A percentile compares a stretch with the other conserved stretches of the same genome.
phyloP scores from a whole-genome alignment of 53 echinoderm and acorn worm genomes.

The Holothuria scabra region DNA sequence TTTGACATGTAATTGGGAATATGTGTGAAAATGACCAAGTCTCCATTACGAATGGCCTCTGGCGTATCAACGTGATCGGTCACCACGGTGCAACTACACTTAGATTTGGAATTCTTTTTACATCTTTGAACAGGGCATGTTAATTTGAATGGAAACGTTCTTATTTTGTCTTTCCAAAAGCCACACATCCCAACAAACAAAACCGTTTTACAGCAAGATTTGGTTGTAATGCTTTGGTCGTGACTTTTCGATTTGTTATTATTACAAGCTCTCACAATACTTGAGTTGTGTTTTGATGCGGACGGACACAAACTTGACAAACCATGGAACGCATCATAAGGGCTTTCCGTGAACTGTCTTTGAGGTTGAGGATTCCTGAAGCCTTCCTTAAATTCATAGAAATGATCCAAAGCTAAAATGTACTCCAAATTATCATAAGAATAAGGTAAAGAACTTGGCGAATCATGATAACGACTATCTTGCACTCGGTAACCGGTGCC shows the following conservation, averaged over 20 bases:
- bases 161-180: background rate
- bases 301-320: background rate
- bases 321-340: background rate
- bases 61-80: background rate
- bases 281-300: background rate
- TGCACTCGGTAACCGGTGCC: too few species aligned
- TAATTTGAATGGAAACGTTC: conserved; percentile 3
- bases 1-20: background rate
- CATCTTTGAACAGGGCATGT: background rate
- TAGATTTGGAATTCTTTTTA: too few species aligned
- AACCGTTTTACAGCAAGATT: conserved; percentile 9
- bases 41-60: background rate
- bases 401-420: too few species aligned
- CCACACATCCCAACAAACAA: conserved; percentile 28
- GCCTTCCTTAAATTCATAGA: too few species aligned
- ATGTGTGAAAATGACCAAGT: conserved; percentile 6
- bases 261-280: background rate
- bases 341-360: too few species aligned
- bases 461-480: too few species aligned
- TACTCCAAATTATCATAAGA: too few species aligned
- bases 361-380: too few species aligned
- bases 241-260: background rate
- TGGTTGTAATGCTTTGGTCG: too few species aligned
- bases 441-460: too few species aligned
- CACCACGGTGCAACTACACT: background rate